Evolutionary conservation across 1,140 invertebrate species (phyloP), one percentile per base, ranked within the genome.

Genomic region (Saxidomus purpurata): DNA sequence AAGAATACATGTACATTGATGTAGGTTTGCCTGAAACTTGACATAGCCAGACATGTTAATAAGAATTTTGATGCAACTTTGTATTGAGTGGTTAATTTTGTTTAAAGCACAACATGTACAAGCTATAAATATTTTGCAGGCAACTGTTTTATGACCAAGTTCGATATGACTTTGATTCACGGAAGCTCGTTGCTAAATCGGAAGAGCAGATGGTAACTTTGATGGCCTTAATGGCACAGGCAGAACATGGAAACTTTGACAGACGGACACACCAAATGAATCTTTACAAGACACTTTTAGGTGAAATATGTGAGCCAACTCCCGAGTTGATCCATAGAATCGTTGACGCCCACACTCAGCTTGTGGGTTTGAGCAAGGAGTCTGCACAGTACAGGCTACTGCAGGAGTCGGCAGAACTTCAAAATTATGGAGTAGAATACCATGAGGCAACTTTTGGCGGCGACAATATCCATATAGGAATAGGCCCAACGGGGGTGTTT

Each of bases 141-240:
- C 97, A 98, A 95, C 97, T 98, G 93, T 98, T 98, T 95, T 98
- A 98, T 94, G 96, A 98, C 34, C 97, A 98, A 94, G 97, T 98
- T 0, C 97, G 97, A 90, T 95, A 97, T 2, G 97, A 98, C 92
- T 96, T 98, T 38, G 61, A 90, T 40, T 52, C 40, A 3, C 90
- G 90, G 31, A 91, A 87, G 38, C 89, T 93, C 3, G 76, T 97
- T 19, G 97, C 97, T 6, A 95, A 96, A 1, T 97, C 98, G 91
- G 97, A 97, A 96, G 96, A 96, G 89, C 97, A 97, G n/a, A 96
- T 97, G n/a, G 84, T 92, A 15, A 97, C 97, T 92, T 95, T 98
- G 80, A 97, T 97, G 17, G 98, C 98, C 9, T 96, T 98, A 81
- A 97, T 98, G 90, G 97, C 97, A 19, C 97, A 98, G 94, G 97